Percentiles rank a stretch among this genome's conserved stretches.
These are phyloP conservation scores for Montipora sp. DNA, from an alignment of 64 coral and sea anemone species.

Conservation along the genomic window DNA sequence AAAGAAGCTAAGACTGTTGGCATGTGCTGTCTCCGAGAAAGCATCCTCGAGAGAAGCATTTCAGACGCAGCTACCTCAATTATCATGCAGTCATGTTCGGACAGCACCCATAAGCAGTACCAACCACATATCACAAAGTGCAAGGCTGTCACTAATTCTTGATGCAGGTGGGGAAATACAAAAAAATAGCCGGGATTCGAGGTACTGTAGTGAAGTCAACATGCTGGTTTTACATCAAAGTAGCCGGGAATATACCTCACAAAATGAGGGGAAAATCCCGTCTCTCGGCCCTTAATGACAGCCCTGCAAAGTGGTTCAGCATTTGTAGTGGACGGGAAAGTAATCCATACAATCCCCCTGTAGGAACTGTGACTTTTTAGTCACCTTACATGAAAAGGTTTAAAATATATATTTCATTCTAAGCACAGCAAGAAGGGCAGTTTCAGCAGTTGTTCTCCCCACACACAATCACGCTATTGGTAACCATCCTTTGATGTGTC, in stretches of 20 bases:
- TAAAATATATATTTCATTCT: not conserved
- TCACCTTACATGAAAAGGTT: conserved; percentile 5
- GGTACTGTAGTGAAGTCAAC: too few species aligned
- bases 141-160: too few species aligned
- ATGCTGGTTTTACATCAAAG: too few species aligned
- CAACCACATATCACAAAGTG: not conserved
- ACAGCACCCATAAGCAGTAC: not conserved
- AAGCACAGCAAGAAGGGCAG: not conserved
- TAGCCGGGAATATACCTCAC: too few species aligned
- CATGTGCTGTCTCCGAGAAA: conserved; percentile 40
- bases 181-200: too few species aligned
- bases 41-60: not conserved
- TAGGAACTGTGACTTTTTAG: conserved; percentile 28
- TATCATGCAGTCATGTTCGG: not conserved
- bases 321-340: conserved; percentile 26
- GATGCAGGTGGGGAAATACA: too few species aligned
- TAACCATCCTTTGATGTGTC: not conserved
- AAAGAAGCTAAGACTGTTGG: conserved; percentile 27
- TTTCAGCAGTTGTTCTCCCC: conserved; percentile 1
- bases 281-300: too few species aligned
- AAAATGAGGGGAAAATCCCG: too few species aligned
- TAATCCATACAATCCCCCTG: conserved; percentile 55
- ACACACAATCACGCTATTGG: conserved; percentile 13
- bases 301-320: not conserved
- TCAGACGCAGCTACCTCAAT: not conserved